Evolutionary conservation across 2,888 invertebrate species (phyloP), one percentile per base, ranked within the genome.

Genomic region (Lacanobia oleracea): DNA sequence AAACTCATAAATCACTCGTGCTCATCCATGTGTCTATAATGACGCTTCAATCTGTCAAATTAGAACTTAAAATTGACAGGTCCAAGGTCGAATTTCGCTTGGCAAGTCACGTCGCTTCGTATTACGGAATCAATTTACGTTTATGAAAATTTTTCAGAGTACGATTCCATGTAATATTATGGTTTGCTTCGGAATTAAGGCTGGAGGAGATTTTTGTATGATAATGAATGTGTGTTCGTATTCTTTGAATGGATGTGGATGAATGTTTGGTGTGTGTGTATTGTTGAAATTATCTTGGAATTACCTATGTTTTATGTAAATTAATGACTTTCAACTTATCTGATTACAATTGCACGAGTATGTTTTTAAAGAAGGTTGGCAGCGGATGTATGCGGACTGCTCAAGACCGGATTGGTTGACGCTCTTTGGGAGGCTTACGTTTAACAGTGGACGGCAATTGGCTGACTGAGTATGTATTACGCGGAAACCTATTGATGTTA

Each of bases 81-180:
- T 53, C 67, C 89, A 90, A 85, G 87, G 91, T 89, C 68, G 69
- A 77, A 75, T 86, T 79, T 89, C 4, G 85, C 72, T 65, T 89
- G 86, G 60, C 74, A 65, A 62, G 70, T 48, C 63, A 65, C 63
- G 67, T 71, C 80, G 83, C 73, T 70, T 82, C 85, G 63, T 85
- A 85, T 85, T 86, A 83, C 82, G 82, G 85, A 91, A 92, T 91
- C 91, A 92, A 91, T 92, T 92, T 90, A 88, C 85, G 85, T 87
- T 87, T 90, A 91, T 91, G 91, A 91, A 89, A 89, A 90, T 90
- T 90, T 92, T 92, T 91, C 91, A 89, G 90, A 90, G 89, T 90
- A 87, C 88, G 87, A 89, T 91, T 93, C 89, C 88, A 88, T 90
- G 88, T 90, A 89, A 91, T 93, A 88, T 92, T 86, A 86, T 82